These are phyloP conservation scores for Puffinus mauretanicus DNA, from an alignment of 2,113 vertebrate species.

Conservation along the genomic window DNA sequence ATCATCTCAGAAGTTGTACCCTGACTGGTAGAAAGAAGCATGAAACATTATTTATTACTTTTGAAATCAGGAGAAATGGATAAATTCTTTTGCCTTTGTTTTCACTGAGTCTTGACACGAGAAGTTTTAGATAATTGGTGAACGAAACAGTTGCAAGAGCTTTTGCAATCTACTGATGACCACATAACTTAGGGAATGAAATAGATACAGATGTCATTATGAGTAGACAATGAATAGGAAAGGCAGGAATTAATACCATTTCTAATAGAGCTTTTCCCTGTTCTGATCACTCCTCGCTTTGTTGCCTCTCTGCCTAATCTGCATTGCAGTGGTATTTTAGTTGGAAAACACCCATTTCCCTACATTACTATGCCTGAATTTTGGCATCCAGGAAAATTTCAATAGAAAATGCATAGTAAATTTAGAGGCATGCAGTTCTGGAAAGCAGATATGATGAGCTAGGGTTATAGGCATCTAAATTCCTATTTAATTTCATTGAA, in stretches of 20 bases:
- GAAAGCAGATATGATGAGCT: not conserved
- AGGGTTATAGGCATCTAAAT: not conserved
- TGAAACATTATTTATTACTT: not conserved
- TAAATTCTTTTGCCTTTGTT: not conserved
- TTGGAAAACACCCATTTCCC: not conserved
- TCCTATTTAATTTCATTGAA: not conserved
- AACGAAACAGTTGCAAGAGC: not conserved
- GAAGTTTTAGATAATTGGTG: not conserved
- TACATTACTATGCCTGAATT: not conserved
- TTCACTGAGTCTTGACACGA: not conserved
- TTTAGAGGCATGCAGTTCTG: not conserved
- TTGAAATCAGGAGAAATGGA: not conserved
- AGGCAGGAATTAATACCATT: not conserved
- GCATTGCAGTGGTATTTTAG: not conserved
- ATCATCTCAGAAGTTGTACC: not conserved
- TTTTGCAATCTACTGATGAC: not conserved
- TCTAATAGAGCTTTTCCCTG: not conserved
- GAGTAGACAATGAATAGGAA: not conserved
- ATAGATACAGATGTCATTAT: not conserved
- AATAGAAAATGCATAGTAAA: not conserved
- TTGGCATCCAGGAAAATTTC: not conserved
- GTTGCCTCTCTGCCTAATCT: not conserved
- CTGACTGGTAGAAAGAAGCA: not conserved
- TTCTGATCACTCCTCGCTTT: not conserved
- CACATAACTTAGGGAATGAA: not conserved